These are phyloP conservation scores for Nesoenas mayeri DNA, from an alignment of 2,113 vertebrate genomes.

Conservation along the genomic window DNA sequence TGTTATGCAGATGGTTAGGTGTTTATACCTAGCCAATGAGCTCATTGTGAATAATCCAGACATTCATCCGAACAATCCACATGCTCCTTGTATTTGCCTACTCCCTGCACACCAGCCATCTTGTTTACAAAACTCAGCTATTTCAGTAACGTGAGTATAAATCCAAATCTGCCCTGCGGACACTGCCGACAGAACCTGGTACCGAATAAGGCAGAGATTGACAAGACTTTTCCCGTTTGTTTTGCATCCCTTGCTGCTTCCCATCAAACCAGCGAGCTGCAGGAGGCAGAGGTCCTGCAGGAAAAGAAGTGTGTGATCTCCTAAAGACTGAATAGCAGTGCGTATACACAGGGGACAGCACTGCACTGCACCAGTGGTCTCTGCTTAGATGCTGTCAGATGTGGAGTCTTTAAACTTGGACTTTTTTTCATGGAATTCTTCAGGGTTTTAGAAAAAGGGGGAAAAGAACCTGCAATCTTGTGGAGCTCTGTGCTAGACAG, in stretches of 20 bases:
- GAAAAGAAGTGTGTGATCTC: conserved; percentile 33
- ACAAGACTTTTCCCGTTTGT: background rate
- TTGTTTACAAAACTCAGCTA: background rate
- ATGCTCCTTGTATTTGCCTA: background rate
- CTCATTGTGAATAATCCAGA: background rate
- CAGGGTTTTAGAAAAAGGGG: background rate
- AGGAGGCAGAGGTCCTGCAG: conserved; percentile 44
- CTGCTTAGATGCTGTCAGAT: conserved; percentile 24
- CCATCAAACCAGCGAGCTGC: background rate
- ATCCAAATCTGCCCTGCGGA: background rate
- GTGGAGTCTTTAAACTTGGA: conserved; percentile 37
- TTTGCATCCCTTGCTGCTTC: conserved; percentile 42
- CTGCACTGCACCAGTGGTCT: conserved; percentile 4
- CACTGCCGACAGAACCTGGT: background rate
- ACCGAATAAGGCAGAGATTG: background rate
- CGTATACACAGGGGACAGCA: background rate
- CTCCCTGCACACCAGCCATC: background rate
- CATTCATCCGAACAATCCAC: background rate
- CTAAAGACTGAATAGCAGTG: conserved; percentile 28
- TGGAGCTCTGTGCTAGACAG: conserved; percentile 10
- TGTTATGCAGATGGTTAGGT: background rate
- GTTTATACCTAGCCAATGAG: background rate
- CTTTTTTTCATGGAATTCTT: conserved; percentile 27
- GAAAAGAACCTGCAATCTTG: background rate
- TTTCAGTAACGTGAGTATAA: background rate